Evolutionary conservation across 2,113 vertebrate species (phyloP).

Genomic region (Bagarius yarrelli): DNA sequence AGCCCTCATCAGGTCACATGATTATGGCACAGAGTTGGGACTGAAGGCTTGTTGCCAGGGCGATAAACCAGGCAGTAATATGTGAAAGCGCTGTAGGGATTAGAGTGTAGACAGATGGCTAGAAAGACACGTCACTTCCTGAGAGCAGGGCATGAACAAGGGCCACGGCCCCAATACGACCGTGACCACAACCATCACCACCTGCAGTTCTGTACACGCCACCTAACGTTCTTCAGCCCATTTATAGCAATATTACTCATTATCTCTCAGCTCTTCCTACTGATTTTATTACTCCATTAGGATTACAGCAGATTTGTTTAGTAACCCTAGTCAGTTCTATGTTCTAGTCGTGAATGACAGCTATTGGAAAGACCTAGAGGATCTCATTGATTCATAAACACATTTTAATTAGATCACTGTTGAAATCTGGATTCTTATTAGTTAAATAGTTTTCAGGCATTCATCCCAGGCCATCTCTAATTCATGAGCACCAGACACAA

Average conservation of each 20-base stretch:
- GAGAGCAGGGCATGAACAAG: conserved; percentile 53
- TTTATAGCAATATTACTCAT: neutral
- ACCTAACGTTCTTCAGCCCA: conserved; percentile 18
- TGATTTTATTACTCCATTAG: neutral
- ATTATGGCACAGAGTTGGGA: conserved; percentile 64
- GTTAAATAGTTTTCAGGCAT: neutral
- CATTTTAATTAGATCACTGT: neutral
- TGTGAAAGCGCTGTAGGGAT: conserved; percentile 75
- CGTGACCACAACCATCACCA: conserved; percentile 47
- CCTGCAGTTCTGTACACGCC: conserved; percentile 33
- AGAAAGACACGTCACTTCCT: conserved; percentile 69
- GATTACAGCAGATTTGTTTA: neutral
- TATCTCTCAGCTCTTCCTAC: neutral
- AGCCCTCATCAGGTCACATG: conserved; percentile 65
- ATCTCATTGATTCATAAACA: neutral
- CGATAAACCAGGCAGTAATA: conserved; percentile 76
- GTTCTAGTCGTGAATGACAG: neutral
- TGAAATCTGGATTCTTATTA: neutral
- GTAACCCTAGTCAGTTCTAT: neutral
- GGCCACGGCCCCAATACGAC: conserved; percentile 35
- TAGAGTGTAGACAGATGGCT: conserved; percentile 78
- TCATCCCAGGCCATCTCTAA: no score
- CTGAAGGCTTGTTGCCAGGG: conserved; percentile 75
- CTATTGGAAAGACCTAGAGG: neutral
- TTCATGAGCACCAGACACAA: no score